Evolutionary conservation across 2,797 vertebrate genomes (phyloP), one percentile per base, ranked within the genome.

Genomic region (Alcedo atthis): DNA sequence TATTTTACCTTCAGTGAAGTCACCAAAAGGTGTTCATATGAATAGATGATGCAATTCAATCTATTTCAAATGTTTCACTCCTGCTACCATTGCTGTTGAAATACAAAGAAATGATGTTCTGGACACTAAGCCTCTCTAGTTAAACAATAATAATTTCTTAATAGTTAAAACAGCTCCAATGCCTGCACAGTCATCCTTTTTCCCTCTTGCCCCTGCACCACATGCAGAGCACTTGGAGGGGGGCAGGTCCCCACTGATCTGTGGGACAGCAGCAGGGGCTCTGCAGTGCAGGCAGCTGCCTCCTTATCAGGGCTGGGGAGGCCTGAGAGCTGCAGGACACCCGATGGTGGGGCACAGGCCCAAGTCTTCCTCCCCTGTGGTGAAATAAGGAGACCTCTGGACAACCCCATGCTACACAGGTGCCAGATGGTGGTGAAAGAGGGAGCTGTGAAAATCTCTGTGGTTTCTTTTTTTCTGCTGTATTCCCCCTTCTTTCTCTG

Each of bases 401-500:
- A 48, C 59, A 84, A 17, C 42, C 42, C 49, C 22, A 1, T 3
- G 0, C 1, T 22, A n/a, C 0, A 0, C 6, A 1, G 6, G 20
- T 68, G 68, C 59, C 81, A 87, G 77, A 59, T 48, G 48, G 54
- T 5, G 1, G 33, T 1, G 0, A 74, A 81, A 15, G 1, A 5
- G 19, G n/a, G 42, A 86, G 58, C 26, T 70, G 49, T 73, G 86
- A 91, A 0, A 0, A 88, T 49, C 24, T 48, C 57, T 26, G 33
- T 0, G 1, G 48, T 89, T 94, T 69, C 25, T 28, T n/a, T 73
- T 73, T 86, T 81, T 26, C 66, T 35, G 15, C 37, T 68, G 1
- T 26, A 59, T 64, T 61, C 46, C 33, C 64, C 43, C 5, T 75
- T 9, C 37, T 75, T 92, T 66, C 58, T 83, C 37, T 45, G 49